Evolutionary conservation across 2,797 vertebrate species (phyloP).

Genomic region (Aplochiton taeniatus): DNA sequence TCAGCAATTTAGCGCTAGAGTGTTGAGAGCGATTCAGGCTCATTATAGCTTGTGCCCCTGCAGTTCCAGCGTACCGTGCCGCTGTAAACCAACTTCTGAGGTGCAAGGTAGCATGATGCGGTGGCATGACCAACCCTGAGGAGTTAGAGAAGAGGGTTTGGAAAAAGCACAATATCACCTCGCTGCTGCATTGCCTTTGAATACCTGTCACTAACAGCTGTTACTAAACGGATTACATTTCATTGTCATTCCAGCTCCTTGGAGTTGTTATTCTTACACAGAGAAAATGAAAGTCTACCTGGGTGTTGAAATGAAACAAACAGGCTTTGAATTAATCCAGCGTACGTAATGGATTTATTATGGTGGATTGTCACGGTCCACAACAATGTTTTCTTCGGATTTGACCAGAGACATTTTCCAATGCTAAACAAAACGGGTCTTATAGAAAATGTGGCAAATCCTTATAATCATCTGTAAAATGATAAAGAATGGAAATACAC

Average conservation of each 20-base stretch:
- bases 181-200: conserved; percentile 8
- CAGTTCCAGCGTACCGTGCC: conserved; percentile 15
- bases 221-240: conserved; percentile 29
- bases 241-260: conserved; percentile 25
- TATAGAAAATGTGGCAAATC: conserved; percentile 9
- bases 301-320: conserved; percentile 15
- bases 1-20: conserved; percentile 45
- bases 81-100: conserved; percentile 9
- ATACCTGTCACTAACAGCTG: conserved; percentile 31
- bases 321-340: conserved; percentile 28
- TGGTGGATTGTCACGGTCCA: conserved; percentile 19
- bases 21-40: conserved; percentile 35
- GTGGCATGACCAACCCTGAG: neutral
- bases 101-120: neutral
- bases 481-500: conserved; percentile 16
- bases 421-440: conserved; percentile 16
- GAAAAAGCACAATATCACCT: conserved; percentile 15
- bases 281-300: conserved; percentile 17
- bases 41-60: conserved; percentile 27
- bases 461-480: conserved; percentile 24
- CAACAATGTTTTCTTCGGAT: conserved; percentile 20
- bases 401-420: conserved; percentile 9
- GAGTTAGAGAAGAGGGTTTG: conserved; percentile 20
- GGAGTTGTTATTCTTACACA: conserved; percentile 8
- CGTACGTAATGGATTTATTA: conserved; percentile 33